Evolutionary conservation across 2,113 vertebrate genomes (phyloP), one percentile per base, ranked within the genome.

Genomic region (Ceuthmochares aereus): DNA sequence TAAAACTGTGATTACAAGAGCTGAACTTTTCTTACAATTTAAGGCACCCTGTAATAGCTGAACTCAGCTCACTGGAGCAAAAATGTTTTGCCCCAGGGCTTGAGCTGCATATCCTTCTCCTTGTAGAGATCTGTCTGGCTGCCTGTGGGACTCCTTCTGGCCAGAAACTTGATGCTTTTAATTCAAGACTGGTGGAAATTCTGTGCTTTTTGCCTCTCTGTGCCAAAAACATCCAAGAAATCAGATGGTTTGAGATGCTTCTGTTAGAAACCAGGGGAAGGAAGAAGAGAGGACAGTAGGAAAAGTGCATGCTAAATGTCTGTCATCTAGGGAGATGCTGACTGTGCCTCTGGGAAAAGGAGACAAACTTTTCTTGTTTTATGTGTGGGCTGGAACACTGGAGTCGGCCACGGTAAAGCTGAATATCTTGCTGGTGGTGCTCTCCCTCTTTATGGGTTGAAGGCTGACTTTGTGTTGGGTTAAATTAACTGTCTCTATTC

Each of bases 371-470:
- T 27, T 82, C 68, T 84, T 32, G 21, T 51, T 94, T 78, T n/a
- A 59, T 34, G 7, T 5, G 26, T 3, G 11, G 70, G 25, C 73
- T 92, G 52, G 52, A 64, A 22, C 22, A 14, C 19, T 32, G 68
- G 34, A 49, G 32, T 21, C 14, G 9, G 56, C 30, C 26, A 17
- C 15, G 23, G 26, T 40, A 66, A 58, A 80, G 62, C 12, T 36
- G 42, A 45, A 42, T 26, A 45, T 37, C 37, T 6, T 0, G 0
- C 42, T 45, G 15, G 34, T 25, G 37, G 59, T 64, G 29, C 27
- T 32, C 14, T 84, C 74, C 56, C 56, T 87, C 43, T 81, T 25
- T 75, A 37, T 45, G 45, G 34, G 26, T 79, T 60, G 26, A 56
- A 84, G 40, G 16, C 56, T 78, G 59, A 19, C 32, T 67, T 79